Evolutionary conservation across 2,113 vertebrate species (phyloP).

Genomic region (Vombatus ursinus): DNA sequence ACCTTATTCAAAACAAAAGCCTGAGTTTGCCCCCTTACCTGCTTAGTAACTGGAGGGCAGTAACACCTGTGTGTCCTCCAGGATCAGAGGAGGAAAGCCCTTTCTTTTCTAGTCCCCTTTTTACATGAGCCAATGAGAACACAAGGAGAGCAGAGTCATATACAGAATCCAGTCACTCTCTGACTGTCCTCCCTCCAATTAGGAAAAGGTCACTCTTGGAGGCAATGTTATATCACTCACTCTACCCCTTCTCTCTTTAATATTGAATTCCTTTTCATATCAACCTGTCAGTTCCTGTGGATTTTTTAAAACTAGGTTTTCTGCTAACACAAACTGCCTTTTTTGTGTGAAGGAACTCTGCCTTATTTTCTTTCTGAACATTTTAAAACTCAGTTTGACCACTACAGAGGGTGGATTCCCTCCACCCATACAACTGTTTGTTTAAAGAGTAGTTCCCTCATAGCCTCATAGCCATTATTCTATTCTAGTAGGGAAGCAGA

Average conservation of each 20-base stretch:
- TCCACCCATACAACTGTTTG: constrained; percentile 10
- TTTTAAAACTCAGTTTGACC: constrained; percentile 48
- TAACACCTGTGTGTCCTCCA: background rate
- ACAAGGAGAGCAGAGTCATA: background rate
- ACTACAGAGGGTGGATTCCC: background rate
- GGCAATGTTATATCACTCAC: background rate
- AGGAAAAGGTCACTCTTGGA: background rate
- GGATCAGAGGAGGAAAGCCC: constrained; percentile 4
- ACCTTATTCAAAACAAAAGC: background rate
- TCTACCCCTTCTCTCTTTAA: background rate
- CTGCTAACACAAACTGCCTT: constrained; percentile 25
- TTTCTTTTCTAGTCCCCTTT: background rate
- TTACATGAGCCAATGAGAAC: background rate
- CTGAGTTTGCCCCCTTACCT: background rate
- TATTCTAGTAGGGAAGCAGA: constrained; percentile 12
- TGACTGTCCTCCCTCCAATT: constrained; percentile 5
- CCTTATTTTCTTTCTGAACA: constrained; percentile 31
- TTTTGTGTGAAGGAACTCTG: constrained; percentile 33
- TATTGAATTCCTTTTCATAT: constrained; percentile 27
- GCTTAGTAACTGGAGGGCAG: background rate
- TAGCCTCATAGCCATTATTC: constrained; percentile 22
- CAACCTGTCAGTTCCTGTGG: constrained; percentile 22
- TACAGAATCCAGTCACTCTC: background rate
- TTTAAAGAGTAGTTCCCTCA: constrained; percentile 35
- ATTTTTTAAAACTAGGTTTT: constrained; percentile 11